Evolutionary conservation across 1,140 invertebrate species (phyloP).

Genomic region (Apis dorsata): DNA sequence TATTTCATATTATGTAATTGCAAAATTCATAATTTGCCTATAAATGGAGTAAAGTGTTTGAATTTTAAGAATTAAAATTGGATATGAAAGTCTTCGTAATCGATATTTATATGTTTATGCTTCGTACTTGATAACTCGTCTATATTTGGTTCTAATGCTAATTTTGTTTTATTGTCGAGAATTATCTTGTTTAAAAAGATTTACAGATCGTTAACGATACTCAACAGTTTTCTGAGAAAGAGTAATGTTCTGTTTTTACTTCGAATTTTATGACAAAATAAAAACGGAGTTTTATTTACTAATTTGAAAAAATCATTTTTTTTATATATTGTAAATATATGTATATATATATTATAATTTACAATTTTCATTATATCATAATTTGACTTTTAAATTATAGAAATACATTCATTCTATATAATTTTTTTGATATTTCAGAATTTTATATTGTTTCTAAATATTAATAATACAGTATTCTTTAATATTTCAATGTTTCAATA

Average conservation of each 20-base stretch:
- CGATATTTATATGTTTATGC: not conserved
- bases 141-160: not conserved
- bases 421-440: not conserved
- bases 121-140: not conserved
- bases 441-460: not conserved
- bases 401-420: not conserved
- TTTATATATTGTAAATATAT: not conserved
- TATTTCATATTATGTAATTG: not conserved
- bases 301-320: not conserved
- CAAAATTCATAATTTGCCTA: too few species aligned
- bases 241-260: not conserved
- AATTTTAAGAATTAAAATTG: conserved; percentile 9
- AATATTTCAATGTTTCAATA: not conserved
- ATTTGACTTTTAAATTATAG: not conserved
- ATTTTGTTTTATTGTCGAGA: not conserved
- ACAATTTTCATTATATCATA: not conserved
- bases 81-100: not conserved
- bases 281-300: not conserved
- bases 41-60: not conserved
- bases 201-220: not conserved
- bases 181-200: conserved; percentile 25
- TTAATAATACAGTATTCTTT: not conserved
- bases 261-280: not conserved
- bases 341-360: too few species aligned
- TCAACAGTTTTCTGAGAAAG: conserved; percentile 3